phyloP scores from a whole-genome alignment of 2,113 vertebrate species.

The Sorex araneus region DNA sequence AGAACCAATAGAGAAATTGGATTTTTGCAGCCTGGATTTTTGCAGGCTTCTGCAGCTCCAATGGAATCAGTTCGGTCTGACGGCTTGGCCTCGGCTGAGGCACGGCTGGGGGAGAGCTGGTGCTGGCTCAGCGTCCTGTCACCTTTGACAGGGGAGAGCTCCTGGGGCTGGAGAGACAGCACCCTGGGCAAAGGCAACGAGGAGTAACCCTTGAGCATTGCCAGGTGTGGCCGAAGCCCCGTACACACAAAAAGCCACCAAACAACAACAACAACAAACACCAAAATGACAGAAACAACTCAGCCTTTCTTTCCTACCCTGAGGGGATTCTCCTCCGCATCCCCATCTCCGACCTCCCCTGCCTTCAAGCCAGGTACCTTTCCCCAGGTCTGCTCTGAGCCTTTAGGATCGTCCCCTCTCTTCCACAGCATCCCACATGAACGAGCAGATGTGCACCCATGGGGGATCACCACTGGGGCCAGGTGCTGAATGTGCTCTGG shows the following conservation, averaged over 20 bases:
- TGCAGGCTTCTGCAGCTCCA: background rate
- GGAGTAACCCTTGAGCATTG: no score
- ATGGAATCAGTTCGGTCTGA: conserved; percentile 22
- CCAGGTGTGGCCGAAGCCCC: no score
- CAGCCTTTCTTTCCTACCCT: background rate
- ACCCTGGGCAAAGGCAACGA: no score
- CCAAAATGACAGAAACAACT: background rate
- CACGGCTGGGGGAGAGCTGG: background rate
- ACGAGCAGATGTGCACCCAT: background rate
- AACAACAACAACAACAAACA: no score
- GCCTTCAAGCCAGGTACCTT: background rate
- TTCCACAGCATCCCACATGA: background rate
- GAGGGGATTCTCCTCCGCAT: background rate
- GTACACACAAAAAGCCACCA: no score
- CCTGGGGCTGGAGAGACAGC: no score
- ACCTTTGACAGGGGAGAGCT: background rate
- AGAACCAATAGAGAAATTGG: conserved; percentile 26
- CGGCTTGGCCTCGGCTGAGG: background rate
- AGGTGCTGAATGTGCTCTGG: no score
- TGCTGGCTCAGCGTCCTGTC: background rate
- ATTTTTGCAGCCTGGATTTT: conserved; percentile 10
- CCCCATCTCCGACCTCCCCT: background rate
- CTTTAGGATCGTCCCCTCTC: background rate
- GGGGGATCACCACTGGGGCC: background rate
- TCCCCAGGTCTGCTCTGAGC: background rate